Conservation (phyloP, 2,888 invertebrate genomes). For the Aquatica leii region DNA sequence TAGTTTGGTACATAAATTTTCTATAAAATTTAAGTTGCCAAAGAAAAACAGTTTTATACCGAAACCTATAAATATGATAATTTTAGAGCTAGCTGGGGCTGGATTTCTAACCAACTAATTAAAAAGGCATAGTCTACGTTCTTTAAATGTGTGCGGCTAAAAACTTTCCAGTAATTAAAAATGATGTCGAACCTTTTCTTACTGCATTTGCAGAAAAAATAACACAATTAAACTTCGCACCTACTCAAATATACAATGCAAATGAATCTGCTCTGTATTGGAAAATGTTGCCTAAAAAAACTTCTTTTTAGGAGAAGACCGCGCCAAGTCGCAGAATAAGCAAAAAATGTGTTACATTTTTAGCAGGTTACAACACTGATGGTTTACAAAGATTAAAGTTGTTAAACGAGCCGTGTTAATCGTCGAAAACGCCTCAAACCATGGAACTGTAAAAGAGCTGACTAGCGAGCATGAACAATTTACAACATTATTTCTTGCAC, state of each 20-base stretch:
- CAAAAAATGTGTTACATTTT: background rate
- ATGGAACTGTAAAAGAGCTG: slow-evolving; percentile 9
- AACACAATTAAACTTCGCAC: background rate
- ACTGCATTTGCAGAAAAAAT: background rate
- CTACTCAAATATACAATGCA: background rate
- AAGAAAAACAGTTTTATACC: no score
- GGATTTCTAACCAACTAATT: no score
- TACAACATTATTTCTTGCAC: slow-evolving; percentile 3
- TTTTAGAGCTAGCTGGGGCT: no score
- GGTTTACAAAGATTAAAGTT: background rate
- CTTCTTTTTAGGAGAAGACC: background rate
- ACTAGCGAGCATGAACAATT: slow-evolving; percentile 6
- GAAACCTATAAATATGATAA: no score
- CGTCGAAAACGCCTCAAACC: background rate
- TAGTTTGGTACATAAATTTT: no score
- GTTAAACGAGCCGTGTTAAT: background rate
- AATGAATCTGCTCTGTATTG: no score
- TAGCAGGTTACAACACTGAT: slow-evolving; percentile 5
- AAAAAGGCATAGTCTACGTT: no score
- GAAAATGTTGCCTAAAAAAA: background rate
- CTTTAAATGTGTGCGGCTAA: no score
- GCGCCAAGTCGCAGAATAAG: background rate
- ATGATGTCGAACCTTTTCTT: background rate
- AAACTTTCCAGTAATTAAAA: no score
- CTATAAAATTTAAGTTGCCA: no score